These are phyloP conservation scores for Athalia cordata DNA, from an alignment of 2,888 invertebrate genomes.

Conservation along the genomic window DNA sequence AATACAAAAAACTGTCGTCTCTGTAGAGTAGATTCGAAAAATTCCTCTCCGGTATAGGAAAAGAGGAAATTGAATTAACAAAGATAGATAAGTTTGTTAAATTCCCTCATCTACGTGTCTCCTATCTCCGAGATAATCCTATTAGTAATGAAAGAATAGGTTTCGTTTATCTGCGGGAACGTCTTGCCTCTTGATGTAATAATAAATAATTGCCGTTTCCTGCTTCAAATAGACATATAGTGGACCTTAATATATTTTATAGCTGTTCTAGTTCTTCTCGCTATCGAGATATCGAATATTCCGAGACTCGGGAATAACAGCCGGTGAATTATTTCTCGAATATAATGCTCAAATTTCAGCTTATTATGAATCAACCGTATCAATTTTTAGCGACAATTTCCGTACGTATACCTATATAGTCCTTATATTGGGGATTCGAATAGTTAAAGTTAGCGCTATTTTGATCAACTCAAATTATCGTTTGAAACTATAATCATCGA, in stretches of 20 bases:
- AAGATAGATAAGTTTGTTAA: constrained; percentile 39
- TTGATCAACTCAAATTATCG: not conserved
- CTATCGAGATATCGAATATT: constrained; percentile 15
- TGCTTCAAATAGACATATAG: constrained; percentile 4
- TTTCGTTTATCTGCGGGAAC: constrained; percentile 35
- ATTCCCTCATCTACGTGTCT: constrained; percentile 31
- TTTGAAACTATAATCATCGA: not conserved
- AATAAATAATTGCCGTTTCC: constrained; percentile 38
- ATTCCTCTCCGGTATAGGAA: constrained; percentile 11
- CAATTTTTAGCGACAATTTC: not conserved
- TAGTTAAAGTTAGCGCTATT: not conserved
- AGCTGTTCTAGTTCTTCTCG: not conserved
- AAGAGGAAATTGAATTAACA: constrained; percentile 40
- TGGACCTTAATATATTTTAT: not conserved
- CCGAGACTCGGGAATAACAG: constrained; percentile 2
- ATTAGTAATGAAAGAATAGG: constrained; percentile 30
- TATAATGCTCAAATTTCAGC: constrained; percentile 16
- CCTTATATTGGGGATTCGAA: too few species aligned
- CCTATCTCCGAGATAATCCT: constrained; percentile 26
- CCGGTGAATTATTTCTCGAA: not conserved
- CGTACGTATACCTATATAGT: not conserved
- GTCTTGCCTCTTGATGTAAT: constrained; percentile 28
- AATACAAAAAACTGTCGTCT: constrained; percentile 7
- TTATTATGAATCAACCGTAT: not conserved
- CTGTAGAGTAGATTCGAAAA: constrained; percentile 37